Conservation (phyloP, 2,113 vertebrate genomes). For the Pterocles orientalis region DNA sequence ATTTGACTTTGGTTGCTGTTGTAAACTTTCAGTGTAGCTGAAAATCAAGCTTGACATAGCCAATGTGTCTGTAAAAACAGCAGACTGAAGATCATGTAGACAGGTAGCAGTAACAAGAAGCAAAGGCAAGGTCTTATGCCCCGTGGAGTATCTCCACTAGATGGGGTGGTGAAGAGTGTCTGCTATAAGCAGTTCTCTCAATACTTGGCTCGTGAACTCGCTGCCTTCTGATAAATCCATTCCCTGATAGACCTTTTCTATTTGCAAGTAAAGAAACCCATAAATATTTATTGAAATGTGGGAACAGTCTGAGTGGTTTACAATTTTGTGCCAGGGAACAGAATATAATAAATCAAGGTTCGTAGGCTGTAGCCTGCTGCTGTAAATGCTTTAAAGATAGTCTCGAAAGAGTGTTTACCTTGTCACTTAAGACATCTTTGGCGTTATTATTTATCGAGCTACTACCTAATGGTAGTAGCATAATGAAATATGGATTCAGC, state of each 20-base stretch:
- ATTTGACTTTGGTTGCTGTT: neutral
- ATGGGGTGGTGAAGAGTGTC: neutral
- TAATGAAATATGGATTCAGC: neutral
- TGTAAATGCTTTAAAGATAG: neutral
- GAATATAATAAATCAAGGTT: neutral
- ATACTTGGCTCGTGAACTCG: neutral
- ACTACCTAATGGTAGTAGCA: neutral
- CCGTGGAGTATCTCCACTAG: accelerated
- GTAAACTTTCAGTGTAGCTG: neutral
- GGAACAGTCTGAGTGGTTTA: neutral
- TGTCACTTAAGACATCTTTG: neutral
- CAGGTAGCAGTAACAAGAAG: neutral
- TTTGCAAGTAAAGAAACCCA: neutral
- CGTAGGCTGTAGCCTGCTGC: neutral
- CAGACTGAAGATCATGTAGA: neutral
- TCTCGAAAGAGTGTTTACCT: neutral
- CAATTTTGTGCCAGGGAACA: neutral
- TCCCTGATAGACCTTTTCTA: neutral
- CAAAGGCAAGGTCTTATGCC: neutral
- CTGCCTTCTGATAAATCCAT: neutral
- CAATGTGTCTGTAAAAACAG: neutral
- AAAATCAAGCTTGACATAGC: neutral
- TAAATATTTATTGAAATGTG: neutral
- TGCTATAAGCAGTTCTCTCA: neutral
- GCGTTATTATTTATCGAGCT: neutral